phyloP scores from a whole-genome alignment of 2,888 invertebrate species.

The Andrena marginata region DNA sequence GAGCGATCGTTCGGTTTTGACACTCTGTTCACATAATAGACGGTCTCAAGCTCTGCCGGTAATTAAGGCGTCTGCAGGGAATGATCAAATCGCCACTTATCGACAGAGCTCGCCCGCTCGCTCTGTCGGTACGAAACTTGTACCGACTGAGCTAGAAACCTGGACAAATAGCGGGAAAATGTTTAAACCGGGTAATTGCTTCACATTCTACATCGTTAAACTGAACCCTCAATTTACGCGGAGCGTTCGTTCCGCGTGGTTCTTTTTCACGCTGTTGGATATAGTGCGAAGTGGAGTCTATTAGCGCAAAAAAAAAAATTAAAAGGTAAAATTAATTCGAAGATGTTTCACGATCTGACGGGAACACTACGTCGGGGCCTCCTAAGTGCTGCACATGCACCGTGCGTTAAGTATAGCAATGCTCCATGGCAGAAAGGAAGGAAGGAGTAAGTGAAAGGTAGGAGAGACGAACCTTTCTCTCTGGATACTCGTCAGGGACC shows the following conservation, averaged over 20 bases:
- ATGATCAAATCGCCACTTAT: neutral
- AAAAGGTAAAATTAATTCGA: neutral
- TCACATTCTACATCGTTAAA: too few species aligned
- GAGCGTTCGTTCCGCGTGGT: too few species aligned
- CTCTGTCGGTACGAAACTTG: neutral
- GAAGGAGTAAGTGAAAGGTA: constrained; percentile 53
- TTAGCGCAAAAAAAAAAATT: too few species aligned
- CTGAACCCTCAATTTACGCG: too few species aligned
- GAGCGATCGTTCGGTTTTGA: neutral
- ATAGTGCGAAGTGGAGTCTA: too few species aligned
- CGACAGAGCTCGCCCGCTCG: neutral
- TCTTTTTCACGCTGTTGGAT: too few species aligned
- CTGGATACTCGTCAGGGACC: constrained; percentile 51
- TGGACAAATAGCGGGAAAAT: too few species aligned
- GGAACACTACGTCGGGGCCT: neutral
- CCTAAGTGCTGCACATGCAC: neutral
- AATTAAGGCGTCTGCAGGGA: neutral
- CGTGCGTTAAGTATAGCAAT: neutral
- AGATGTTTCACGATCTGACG: neutral
- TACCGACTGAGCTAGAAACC: neutral
- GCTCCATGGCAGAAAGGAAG: constrained; percentile 19
- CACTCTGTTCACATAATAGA: neutral
- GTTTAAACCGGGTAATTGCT: too few species aligned
- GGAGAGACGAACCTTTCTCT: constrained; percentile 68
- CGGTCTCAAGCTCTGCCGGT: constrained; percentile 1